Base-by-base conservation (phyloP, 23 tunicate genomes). In the Styela plicata region DNA sequence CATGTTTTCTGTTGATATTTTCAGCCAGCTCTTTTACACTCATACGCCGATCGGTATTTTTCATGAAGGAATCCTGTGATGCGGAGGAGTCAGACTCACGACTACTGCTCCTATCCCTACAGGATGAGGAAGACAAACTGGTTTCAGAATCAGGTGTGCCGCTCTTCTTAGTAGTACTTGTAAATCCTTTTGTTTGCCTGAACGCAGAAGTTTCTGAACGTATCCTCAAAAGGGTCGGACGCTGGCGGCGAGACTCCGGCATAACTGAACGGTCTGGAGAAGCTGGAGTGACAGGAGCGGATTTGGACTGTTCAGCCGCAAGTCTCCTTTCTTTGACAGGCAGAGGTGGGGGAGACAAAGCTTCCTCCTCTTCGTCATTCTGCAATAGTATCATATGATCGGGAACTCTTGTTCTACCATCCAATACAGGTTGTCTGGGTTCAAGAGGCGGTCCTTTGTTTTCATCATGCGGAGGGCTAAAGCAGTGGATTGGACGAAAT, bases 11-110 rank as follows among this genome's bases (percentile, higher is more conserved):
- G 82, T 91, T 91, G 2, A 91, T 91, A 76, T 83, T 85, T 18
- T 91, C 97, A 16, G 97, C 97, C 2, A 91, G 87, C 70, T 91
- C 97, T 22, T 84, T 78, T 19, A 91, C 97, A 69, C 89, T 91
- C 73, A 82, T 53, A 22, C 97, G 82, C 19, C 97, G 74, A 31
- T 91, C 97, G 0, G 97, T 70, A 0, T 83, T 80, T 31, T 82
- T 83, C 63, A 86, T 68, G 52, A 86, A 86, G 32, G 78, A 84
- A 68, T 83, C 67, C 52, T 80, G 79, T 21, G 96, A 90, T 18
- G 94, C 77, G 2, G 95, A 90, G 17, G 97, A 91, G 27, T 89
- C 74, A 0, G 97, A 91, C 57, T 91, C 97, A 27, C 89, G 78
- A 68, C 97, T 91, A 73, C 90, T 86, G 87, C 97, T 91, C 20